phyloP scores from a whole-genome alignment of 1,140 invertebrate species.

The Ptiloglossa arizonensis region DNA sequence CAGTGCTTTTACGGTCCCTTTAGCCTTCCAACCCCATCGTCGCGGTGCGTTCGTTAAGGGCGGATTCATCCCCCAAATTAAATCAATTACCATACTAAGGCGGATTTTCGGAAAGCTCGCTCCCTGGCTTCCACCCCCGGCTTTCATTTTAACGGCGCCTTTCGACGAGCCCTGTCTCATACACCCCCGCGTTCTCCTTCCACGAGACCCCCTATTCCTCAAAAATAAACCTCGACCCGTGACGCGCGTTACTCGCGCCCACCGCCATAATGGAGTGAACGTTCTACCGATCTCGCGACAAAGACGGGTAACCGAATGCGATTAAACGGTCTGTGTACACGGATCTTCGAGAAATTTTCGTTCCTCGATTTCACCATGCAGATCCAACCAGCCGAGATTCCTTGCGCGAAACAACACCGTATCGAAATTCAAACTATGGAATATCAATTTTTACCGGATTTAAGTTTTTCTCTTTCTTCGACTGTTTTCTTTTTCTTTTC shows the following conservation, averaged over 20 bases:
- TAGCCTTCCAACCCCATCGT: conserved; percentile 70
- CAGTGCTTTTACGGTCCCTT: conserved; percentile 69
- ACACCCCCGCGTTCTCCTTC: conserved; percentile 32
- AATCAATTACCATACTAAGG: conserved; percentile 72
- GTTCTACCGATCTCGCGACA: neutral
- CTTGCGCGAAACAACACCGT: no score
- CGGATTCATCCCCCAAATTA: conserved; percentile 71
- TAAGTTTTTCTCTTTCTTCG: no score
- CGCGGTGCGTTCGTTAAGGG: conserved; percentile 70
- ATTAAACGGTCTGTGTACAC: conserved; percentile 11
- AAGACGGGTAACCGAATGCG: conserved; percentile 1
- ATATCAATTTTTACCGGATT: no score
- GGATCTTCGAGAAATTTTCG: neutral
- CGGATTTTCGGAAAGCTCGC: conserved; percentile 70
- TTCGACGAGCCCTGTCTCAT: conserved; percentile 65
- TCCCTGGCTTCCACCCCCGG: conserved; percentile 50
- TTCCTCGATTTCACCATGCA: neutral
- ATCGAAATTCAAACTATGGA: no score
- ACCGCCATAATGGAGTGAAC: conserved; percentile 17
- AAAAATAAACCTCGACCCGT: conserved; percentile 60
- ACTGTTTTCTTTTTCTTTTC: no score
- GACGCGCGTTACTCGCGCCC: neutral
- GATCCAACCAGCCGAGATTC: no score
- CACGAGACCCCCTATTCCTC: conserved; percentile 19
- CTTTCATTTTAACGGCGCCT: conserved; percentile 62